Base-by-base conservation (phyloP, 2,888 invertebrate species). In the Pandemis cinnamomeana region DNA sequence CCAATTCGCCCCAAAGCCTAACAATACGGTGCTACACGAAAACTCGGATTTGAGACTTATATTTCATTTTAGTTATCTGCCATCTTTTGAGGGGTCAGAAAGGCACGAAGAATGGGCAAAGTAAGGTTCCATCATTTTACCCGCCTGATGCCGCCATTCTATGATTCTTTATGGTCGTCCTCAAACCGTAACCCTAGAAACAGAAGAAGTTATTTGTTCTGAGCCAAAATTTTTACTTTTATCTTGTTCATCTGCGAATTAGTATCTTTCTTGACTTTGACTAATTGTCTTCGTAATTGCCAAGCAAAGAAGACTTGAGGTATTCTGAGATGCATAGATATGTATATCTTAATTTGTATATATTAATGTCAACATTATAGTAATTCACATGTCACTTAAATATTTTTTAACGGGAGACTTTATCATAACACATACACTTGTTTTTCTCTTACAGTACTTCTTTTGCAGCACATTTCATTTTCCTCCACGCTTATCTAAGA, bases 51-150 rank as follows among this genome's bases (percentile, higher is more conserved):
- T 74, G 74, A 67, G 71, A 74, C 60, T 74, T 74, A 74, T 74
- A 74, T 74, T 71, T 74, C 71, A 71, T 74, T 74, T 74, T 71
- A 74, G 67, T 74, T 74, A 74, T 74, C 70, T 71, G n/a, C 74
- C 71, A 71, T 71, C 70, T 74, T 70, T 55, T 51, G 61, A 53
- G 55, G 55, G 53, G 13, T 60, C 64, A 58, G 62, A 11, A 51
- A 20, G 11, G 46, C 58, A 0, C 51, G 53, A 61, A 53, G 42
- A 70, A 69, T 64, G 51, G 64, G 66, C 60, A 27, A 44, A 41
- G 64, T 46, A 51, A 69, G 69, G 51, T 42, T 11, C n/a, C 36
- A 36, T 20, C 27, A 8, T 27, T 70, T 66, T 64, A 27, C 11
- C 46, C 48, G 20, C 46, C 36, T 13, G 3, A 27, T 51, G 27